Evolutionary conservation across 2,888 invertebrate genomes (phyloP).

Genomic region (Oxytorus armatus): DNA sequence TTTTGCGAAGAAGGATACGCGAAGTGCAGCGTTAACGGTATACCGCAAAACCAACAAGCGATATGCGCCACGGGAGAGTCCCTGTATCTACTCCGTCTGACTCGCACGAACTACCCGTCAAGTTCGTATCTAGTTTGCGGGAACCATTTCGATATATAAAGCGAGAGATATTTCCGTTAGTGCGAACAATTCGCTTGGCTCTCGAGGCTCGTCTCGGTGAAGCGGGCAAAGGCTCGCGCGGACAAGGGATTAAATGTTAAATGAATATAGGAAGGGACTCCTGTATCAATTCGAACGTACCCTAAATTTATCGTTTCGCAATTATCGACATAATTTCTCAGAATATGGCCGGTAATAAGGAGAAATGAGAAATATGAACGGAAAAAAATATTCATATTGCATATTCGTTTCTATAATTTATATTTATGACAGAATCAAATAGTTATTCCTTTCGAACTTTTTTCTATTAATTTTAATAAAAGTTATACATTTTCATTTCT

Average conservation of each 20-base stretch:
- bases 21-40: slow-evolving; percentile 78
- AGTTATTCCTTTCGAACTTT: neutral
- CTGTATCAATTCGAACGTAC: too few species aligned
- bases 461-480: neutral
- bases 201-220: slow-evolving; percentile 52
- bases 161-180: slow-evolving; percentile 48
- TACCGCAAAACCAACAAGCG: slow-evolving; percentile 83
- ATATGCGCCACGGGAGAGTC: slow-evolving; percentile 72
- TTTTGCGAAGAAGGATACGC: slow-evolving; percentile 71
- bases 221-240: slow-evolving; percentile 14
- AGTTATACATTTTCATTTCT: too few species aligned
- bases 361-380: too few species aligned
- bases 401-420: neutral
- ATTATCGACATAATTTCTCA: neutral
- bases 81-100: slow-evolving; percentile 52
- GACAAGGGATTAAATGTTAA: slow-evolving; percentile 8
- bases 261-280: too few species aligned
- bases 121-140: slow-evolving; percentile 57
- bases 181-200: slow-evolving; percentile 46
- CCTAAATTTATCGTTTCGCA: too few species aligned
- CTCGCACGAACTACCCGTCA: too few species aligned
- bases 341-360: too few species aligned
- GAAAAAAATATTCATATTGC: neutral
- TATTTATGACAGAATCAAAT: neutral
- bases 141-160: slow-evolving; percentile 37